Percentiles rank a stretch among this genome's conserved stretches.
These are phyloP conservation scores for Silvanus unidentatus DNA, from an alignment of 2,888 invertebrate species.

Conservation along the genomic window DNA sequence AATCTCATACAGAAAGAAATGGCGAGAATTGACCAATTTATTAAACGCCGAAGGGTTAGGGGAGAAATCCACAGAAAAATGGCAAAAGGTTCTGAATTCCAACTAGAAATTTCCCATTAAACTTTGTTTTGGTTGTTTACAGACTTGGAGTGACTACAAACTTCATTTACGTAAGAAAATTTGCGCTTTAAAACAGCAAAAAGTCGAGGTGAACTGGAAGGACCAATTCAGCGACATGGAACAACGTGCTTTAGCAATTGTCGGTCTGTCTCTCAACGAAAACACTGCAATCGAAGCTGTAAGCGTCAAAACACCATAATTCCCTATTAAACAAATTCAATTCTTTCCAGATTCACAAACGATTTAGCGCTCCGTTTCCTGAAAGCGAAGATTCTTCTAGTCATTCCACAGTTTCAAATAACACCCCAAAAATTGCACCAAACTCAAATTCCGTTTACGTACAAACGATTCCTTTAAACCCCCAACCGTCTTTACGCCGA, in stretches of 20 bases:
- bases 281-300: conserved; percentile 6
- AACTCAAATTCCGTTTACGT: conserved; percentile 3
- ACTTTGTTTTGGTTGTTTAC: conserved; percentile 1
- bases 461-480: too few relatives aligned
- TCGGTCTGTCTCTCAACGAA: conserved; percentile 9
- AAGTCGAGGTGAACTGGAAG: conserved; percentile 5
- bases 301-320: conserved; percentile 4
- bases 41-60: conserved; percentile 11
- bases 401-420: conserved; percentile 8
- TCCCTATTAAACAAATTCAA: neutral
- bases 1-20: conserved; percentile 11
- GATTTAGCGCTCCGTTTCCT: conserved; percentile 6
- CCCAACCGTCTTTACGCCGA: too few relatives aligned
- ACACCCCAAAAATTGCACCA: neutral
- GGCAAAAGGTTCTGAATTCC: conserved; percentile 10
- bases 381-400: conserved; percentile 13
- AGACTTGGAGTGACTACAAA: conserved; percentile 13
- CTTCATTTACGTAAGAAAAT: conserved; percentile 10
- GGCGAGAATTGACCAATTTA: conserved; percentile 12
- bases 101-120: neutral
- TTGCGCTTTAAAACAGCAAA: conserved; percentile 8
- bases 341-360: conserved; percentile 9
- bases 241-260: conserved; percentile 7
- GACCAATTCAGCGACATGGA: conserved; percentile 10
- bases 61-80: conserved; percentile 13